phyloP scores from a whole-genome alignment of 2,888 invertebrate species.

The Blastobasis lacticolella region DNA sequence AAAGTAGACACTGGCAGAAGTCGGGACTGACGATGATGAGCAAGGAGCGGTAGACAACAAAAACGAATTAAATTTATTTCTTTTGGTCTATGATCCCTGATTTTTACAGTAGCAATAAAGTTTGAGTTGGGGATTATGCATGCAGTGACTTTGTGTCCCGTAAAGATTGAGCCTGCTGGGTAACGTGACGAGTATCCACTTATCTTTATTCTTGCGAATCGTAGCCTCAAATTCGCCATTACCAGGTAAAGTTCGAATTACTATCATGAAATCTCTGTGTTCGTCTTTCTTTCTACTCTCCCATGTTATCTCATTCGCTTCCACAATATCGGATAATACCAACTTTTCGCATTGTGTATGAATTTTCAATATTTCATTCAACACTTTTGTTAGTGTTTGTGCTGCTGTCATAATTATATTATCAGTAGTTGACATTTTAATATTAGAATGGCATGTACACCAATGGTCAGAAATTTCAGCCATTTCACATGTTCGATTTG shows the following conservation, averaged over 20 bases:
- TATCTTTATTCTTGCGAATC: slow-evolving; percentile 38
- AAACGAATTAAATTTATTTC: too few relatives aligned
- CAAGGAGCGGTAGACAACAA: too few relatives aligned
- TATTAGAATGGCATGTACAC: slow-evolving; percentile 83
- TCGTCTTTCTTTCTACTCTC: slow-evolving; percentile 29
- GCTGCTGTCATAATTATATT: slow-evolving; percentile 69
- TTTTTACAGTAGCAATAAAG: slow-evolving; percentile 2
- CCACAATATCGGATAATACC: slow-evolving; percentile 40
- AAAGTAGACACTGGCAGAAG: too few relatives aligned
- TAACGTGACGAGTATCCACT: slow-evolving; percentile 72
- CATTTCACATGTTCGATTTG: slow-evolving; percentile 78
- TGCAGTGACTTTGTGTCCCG: slow-evolving; percentile 80
- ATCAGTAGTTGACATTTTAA: slow-evolving; percentile 63
- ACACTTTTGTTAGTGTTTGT: slow-evolving; percentile 69
- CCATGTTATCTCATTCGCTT: slow-evolving; percentile 65
- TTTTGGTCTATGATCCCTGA: too few relatives aligned
- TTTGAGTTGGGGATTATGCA: slow-evolving; percentile 75
- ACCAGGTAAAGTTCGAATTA: slow-evolving; percentile 75
- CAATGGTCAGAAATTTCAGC: slow-evolving; percentile 84
- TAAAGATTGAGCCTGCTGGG: slow-evolving; percentile 83
- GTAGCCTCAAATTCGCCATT: slow-evolving; percentile 82
- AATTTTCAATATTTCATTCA: slow-evolving; percentile 75
- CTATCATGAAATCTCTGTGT: slow-evolving; percentile 72
- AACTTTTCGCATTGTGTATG: slow-evolving; percentile 77
- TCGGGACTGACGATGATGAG: too few relatives aligned